Conservation (phyloP, 2,797 vertebrate species). For the Scomberomorus guttatus region DNA sequence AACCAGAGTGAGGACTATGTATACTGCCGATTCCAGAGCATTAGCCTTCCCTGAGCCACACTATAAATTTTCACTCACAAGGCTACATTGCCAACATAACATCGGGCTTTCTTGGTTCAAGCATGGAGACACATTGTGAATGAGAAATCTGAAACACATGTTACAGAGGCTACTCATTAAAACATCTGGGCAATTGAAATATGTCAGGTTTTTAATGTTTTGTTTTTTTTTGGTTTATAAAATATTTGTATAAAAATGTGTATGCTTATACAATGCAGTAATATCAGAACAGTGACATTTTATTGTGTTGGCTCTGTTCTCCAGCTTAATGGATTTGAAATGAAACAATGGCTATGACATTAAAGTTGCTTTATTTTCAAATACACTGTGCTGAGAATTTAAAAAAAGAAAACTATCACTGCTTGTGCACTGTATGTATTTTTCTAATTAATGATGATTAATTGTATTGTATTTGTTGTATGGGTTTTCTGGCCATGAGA, state of each 20-base stretch:
- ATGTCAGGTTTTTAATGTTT: neutral
- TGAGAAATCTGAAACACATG: neutral
- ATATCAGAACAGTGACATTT: neutral
- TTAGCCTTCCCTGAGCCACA: conserved; percentile 4
- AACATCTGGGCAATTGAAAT: neutral
- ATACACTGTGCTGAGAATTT: too few relatives aligned
- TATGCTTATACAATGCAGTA: neutral
- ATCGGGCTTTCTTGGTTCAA: neutral
- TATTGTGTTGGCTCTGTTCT: neutral
- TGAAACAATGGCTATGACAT: neutral
- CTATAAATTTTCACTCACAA: neutral
- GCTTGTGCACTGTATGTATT: too few relatives aligned
- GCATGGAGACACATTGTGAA: neutral
- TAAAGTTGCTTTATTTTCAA: neutral
- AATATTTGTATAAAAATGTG: neutral
- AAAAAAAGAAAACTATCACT: too few relatives aligned
- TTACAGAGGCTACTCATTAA: neutral
- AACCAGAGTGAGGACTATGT: conserved; percentile 23
- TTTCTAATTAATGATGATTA: too few relatives aligned
- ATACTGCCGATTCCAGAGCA: neutral
- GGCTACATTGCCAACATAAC: neutral
- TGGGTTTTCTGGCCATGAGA: too few relatives aligned
- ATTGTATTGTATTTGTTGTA: too few relatives aligned
- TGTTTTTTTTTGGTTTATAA: neutral
- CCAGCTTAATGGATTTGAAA: neutral